Conservation (phyloP, 2,888 invertebrate genomes). For the Ochlodes sylvanus region DNA sequence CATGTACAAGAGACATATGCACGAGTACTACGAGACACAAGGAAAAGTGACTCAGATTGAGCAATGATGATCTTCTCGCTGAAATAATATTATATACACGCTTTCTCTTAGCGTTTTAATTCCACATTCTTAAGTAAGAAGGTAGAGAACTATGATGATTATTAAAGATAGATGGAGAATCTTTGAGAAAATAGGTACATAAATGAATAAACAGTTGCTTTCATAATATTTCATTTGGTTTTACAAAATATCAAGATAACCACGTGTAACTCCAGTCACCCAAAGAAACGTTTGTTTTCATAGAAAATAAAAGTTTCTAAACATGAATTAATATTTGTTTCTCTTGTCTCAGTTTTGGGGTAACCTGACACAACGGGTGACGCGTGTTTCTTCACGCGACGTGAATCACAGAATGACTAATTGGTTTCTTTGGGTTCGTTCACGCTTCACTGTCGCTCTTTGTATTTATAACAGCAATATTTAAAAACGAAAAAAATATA, state of each 20-base stretch:
- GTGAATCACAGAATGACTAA: constrained; percentile 34
- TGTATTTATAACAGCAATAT: constrained; percentile 18
- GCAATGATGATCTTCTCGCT: not conserved
- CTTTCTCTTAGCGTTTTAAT: no score
- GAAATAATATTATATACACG: not conserved
- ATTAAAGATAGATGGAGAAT: no score
- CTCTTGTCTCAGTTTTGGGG: constrained; percentile 20
- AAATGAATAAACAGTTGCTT: no score
- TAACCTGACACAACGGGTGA: constrained; percentile 29
- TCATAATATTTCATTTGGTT: not conserved
- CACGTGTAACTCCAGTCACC: not conserved
- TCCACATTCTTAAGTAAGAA: no score
- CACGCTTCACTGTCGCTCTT: constrained; percentile 15
- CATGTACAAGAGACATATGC: constrained; percentile 1
- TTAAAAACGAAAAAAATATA: constrained; percentile 9
- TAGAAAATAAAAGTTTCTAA: not conserved
- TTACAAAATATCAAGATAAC: not conserved
- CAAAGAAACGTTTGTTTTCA: not conserved
- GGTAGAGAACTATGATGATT: no score
- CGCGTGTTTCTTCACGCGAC: constrained; percentile 17
- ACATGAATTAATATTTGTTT: constrained; percentile 3
- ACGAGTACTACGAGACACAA: not conserved
- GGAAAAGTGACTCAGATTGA: constrained; percentile 24
- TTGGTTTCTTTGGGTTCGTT: constrained; percentile 26
- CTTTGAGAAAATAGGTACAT: no score